Conservation (phyloP, 2,797 vertebrate species). For the Phoxinus dragarum region DNA sequence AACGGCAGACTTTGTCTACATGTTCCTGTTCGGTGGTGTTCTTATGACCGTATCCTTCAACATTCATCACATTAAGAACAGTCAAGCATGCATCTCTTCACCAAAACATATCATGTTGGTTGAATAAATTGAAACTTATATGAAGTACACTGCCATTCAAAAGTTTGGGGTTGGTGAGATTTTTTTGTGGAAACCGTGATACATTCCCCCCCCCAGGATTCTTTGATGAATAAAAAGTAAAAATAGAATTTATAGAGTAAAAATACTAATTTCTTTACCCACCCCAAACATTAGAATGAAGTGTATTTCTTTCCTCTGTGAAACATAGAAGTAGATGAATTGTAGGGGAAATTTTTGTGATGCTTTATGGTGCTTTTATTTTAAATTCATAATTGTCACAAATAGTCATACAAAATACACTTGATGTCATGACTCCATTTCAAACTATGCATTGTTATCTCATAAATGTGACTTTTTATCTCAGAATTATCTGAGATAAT, state of each 20-base stretch:
- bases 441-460: neutral
- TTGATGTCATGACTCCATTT: neutral
- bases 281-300: no score
- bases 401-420: neutral
- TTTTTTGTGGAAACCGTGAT: neutral
- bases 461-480: neutral
- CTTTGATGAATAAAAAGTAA: neutral
- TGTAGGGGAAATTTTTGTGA: neutral
- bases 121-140: neutral
- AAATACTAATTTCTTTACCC: neutral
- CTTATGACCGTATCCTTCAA: constrained; percentile 98
- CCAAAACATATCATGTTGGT: neutral
- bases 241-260: neutral
- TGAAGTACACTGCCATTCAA: neutral
- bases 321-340: neutral
- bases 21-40: constrained; percentile 98
- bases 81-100: neutral
- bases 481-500: neutral
- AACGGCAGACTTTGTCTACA: constrained; percentile 98
- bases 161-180: neutral
- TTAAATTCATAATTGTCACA: neutral
- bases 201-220: neutral
- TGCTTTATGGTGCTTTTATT: no score
- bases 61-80: neutral
- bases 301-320: neutral